Base-by-base conservation (phyloP, 2,113 vertebrate genomes). In the Henicopernis longicauda region DNA sequence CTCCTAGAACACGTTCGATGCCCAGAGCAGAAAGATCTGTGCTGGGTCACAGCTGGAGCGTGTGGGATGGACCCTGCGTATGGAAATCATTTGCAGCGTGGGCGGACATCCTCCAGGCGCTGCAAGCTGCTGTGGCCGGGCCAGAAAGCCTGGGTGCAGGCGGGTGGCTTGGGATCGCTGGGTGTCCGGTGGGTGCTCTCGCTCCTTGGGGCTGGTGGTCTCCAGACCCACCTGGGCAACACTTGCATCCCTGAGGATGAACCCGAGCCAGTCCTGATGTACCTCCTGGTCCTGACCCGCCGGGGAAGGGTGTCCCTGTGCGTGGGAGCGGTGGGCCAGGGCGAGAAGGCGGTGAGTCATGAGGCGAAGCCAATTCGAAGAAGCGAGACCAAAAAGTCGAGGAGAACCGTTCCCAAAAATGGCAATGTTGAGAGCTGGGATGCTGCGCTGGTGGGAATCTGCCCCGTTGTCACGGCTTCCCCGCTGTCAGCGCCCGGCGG, bases 321-420 rank as follows among this genome's bases (percentile, higher is more conserved):
- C 2, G 5, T 15, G 22, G 59, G 32, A 63, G 62, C 2, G 2
- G 18, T 10, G 21, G 61, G 42, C 3, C 17, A 10, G 52, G 40
- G 9, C 0, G 0, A 49, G 73, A n/a, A 80, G 45, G 15, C 22
- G 85, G 36, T 83, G 90, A 96, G 66, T 92, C 71, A 80, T 0
- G 52, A 59, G 38, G 66, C 0, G 0, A 69, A 55, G 58, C 49
- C 5, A 74, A 49, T 80, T 38, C 34, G 13, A 55, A 89, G 76
- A 63, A 88, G 10, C 0, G 3, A 76, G 76, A 62, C 52, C n/a
- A 3, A 47, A 3, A 47, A 93, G 57, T 59, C 31, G 21, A 52
- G 1, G 87, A 82, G 82, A 34, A 40, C 10, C 1, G 7, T 79
- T 94, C 93, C 96, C 96, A 91, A 96, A 97, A 93, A 93, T 91